Base-by-base conservation (phyloP, 2,113 vertebrate genomes). In the Alexandromys fortis region DNA sequence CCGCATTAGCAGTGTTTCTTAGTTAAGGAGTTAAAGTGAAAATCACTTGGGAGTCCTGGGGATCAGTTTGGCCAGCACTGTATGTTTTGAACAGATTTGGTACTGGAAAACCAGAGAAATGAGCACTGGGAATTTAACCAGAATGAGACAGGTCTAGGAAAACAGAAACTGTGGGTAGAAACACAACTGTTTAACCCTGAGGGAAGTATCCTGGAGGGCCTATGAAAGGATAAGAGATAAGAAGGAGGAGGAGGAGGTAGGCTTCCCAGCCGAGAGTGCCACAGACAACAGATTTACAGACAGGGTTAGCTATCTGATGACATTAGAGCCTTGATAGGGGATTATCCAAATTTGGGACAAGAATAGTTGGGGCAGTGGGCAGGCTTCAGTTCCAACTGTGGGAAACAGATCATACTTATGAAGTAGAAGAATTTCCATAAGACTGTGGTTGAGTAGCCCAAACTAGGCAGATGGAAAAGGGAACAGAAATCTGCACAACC, bases 141-240 rank as follows among this genome's bases (percentile, higher is more conserved):
- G 49, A 85, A 30, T 96, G 79, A 90, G 63, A 42, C 45, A 63
- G 76, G 78, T 92, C 92, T 2, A 2, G 63, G 28, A 21, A 52
- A 86, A 47, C 33, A 61, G 35, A 92, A 49, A 82, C 76, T 89
- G 21, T 58, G 82, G 47, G 55, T 79, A 42, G 55, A 28, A 85
- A 75, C 49, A 26, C 1, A 83, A 70, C 55, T 82, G n/a, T 81
- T 90, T 88, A 83, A 55, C 16, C 7, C 47, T 52, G 58, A 61
- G 21, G 68, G 30, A 78, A 75, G 35, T 16, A 79, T 92, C 52
- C 47, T 89, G 82, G 81, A 91, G 96, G 81, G 86, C 42, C 35
- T 35, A 16, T 75, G 79, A n/a, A 78, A 78, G 26, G 7, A 61
- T 47, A 85, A 87, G n/a, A 81, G 58, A 82, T 49, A 88, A 75